Conservation (phyloP, 2,797 vertebrate genomes). For the Menidia menidia region DNA sequence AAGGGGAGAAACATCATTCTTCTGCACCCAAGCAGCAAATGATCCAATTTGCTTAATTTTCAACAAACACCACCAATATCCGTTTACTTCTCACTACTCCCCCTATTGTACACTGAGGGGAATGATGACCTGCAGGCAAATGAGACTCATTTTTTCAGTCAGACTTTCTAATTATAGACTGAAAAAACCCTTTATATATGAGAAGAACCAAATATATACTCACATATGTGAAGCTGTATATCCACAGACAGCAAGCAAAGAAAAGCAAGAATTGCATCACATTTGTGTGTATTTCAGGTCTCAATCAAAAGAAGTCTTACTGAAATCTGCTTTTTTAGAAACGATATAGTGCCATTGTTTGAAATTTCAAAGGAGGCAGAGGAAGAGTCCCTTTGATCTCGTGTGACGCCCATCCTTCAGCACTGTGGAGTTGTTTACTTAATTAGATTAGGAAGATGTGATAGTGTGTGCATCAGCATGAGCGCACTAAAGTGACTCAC, state of each 20-base stretch:
- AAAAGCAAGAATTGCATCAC: slow-evolving; percentile 59
- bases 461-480: slow-evolving; percentile 47
- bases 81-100: slow-evolving; percentile 52
- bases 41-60: slow-evolving; percentile 86
- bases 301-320: slow-evolving; percentile 53
- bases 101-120: slow-evolving; percentile 59
- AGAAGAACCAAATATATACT: slow-evolving; percentile 36
- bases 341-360: slow-evolving; percentile 56
- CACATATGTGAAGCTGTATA: slow-evolving; percentile 34
- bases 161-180: slow-evolving; percentile 23
- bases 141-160: slow-evolving; percentile 27
- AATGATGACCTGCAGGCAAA: slow-evolving; percentile 32
- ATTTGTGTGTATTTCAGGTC: slow-evolving; percentile 34
- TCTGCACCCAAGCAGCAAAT: slow-evolving; percentile 88
- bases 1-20: slow-evolving; percentile 83
- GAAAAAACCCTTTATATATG: slow-evolving; percentile 30
- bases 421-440: slow-evolving; percentile 57
- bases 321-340: slow-evolving; percentile 63
- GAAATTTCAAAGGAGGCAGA: slow-evolving; percentile 41
- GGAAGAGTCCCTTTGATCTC: slow-evolving; percentile 66
- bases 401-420: slow-evolving; percentile 48
- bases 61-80: slow-evolving; percentile 68
- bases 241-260: slow-evolving; percentile 43
- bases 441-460: slow-evolving; percentile 57
- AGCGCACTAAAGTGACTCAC: slow-evolving; percentile 46